Base-by-base conservation (phyloP, 2,113 vertebrate genomes). In the Chitala chitala region DNA sequence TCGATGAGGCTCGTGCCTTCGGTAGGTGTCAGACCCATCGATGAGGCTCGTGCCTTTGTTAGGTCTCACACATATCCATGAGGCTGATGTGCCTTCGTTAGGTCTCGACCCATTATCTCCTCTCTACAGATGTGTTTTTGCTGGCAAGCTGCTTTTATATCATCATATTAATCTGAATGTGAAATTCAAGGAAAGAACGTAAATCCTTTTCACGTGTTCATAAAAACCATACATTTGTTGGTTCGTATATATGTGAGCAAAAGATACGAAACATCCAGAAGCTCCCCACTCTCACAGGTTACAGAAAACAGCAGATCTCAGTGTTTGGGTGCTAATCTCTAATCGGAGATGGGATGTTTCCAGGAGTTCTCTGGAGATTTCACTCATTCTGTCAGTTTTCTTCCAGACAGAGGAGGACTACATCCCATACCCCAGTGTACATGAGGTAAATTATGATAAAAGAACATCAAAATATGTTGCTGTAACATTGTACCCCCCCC, bases 381-480 rank as follows among this genome's bases (percentile, higher is more conserved):
- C 22, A 56, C 12, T 20, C 42, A 68, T 5, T 69, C 9, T 69
- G 84, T 66, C 78, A 91, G 85, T 86, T 1, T 78, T 80, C 15
- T 22, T 79, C 36, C 85, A 93, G 92, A 93, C 92, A 0, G 91
- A 99, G 87, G 96, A 99, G 78, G 96, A 99, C 81, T 99, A 98
- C 70, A 99, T 99, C 81, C 96, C 96, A 1, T 99, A 98, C 77
- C 96, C 96, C 65, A 93, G 96, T 13, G 97, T 99, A 84, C 96
- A 98, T 0, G 95, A 96, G 88, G 96, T 98, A 90, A 91, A 90
- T 87, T 63, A 51, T 33, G 31, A 4, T 13, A 63, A 71, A 31
- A 50, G 70, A 54, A 6, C 20, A 51, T 3, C 20, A 44, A 33
- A 2, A 26, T 12, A 22, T 22, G 26, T 54, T 63, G 48, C 0